Evolutionary conservation across 2,113 vertebrate genomes (phyloP).

Genomic region (Puma concolor): DNA sequence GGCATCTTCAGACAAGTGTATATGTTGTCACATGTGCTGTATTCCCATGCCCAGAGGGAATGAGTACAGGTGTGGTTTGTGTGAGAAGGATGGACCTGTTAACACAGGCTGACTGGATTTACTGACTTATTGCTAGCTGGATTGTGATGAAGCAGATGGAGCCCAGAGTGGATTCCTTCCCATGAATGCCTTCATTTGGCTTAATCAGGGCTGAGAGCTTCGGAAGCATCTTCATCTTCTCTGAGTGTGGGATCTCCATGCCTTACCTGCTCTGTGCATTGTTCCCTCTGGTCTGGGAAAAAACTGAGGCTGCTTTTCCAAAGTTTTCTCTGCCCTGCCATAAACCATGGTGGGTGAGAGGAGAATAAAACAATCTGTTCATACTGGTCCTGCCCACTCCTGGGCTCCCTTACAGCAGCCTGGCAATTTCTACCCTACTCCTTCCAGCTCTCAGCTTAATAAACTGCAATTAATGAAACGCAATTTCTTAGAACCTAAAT

Average conservation of each 20-base stretch:
- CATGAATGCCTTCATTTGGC: not conserved
- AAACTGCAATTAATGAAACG: not conserved
- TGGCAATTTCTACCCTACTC: not conserved
- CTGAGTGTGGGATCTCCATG: not conserved
- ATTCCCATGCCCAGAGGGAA: not conserved
- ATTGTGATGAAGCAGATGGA: not conserved
- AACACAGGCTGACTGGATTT: not conserved
- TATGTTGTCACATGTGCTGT: not conserved
- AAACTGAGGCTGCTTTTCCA: not conserved
- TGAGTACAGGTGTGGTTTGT: not conserved
- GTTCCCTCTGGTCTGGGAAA: constrained; percentile 10
- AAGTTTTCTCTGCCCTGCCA: not conserved
- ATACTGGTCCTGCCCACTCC: not conserved
- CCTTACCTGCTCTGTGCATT: not conserved
- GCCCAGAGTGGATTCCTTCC: not conserved
- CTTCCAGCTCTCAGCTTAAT: not conserved
- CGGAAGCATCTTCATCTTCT: not conserved
- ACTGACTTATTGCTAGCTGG: not conserved
- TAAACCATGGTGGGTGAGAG: not conserved
- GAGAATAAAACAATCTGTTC: not conserved
- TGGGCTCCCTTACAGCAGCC: not conserved
- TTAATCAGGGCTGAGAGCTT: not conserved
- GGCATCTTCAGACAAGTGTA: not conserved
- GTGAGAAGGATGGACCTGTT: not conserved
- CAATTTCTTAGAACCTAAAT: not conserved